Base-by-base conservation (phyloP, 2,888 invertebrate genomes). In the Chaitophorus viminalis region DNA sequence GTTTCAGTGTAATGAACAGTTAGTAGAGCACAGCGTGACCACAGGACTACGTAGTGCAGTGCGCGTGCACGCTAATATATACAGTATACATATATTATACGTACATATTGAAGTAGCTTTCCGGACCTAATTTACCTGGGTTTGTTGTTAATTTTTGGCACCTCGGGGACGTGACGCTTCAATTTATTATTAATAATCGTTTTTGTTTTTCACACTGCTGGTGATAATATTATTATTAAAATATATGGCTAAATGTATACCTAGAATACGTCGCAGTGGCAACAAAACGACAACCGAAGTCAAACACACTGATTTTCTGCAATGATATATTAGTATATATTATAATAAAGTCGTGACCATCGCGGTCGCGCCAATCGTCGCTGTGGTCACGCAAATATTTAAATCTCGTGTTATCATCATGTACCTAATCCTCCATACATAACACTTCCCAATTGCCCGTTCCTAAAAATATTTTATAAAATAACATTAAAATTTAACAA, bases 161-260 rank as follows among this genome's bases (percentile, higher is more conserved):
- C 68, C n/a, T 11, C 68, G 3, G 29, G 68, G 68, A 46, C 46
- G 14, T 14, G 68, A 29, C 68, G 68, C 29, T 68, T n/a, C 8
- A 68, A 68, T 68, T 68, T 68, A 68, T 68, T 68, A 68, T 68
- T 68, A 25, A 68, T n/a, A 68, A 68, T 68, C 68, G 29, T 68
- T 68, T 68, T 68, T 68, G n/a, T 68, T 68, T 60, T 25, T 68
- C 25, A 29, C 68, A 9, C 29, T 1, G 29, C 29, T 25, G 29
- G 9, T 11, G 68, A 29, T 60, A 25, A 25, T 46, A 46, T 60
- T 60, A 60, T 60, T 60, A 60, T 54, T 54, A 21, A 21, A 54
- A 21, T 54, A 54, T 54, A 52, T 52, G 52, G 2, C 14, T 52
- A 11, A 52, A 52, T n/a, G n/a, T 2, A 52, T 52, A 11, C 11